Base-by-base conservation (phyloP, 2,113 vertebrate genomes). In the Hippolais icterina region DNA sequence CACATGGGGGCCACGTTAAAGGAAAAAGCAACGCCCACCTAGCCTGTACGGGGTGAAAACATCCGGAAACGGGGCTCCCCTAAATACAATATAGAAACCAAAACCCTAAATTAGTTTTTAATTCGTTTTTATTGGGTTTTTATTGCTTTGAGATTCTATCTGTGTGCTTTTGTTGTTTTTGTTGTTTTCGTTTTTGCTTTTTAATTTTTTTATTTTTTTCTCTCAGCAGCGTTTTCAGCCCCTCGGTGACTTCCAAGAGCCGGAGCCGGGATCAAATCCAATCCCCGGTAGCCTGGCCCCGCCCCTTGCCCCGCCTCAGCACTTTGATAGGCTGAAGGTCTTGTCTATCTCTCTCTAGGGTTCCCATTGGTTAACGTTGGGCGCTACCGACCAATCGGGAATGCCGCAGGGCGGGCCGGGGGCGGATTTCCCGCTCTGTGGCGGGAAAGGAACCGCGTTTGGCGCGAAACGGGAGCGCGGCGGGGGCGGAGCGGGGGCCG, bases 321-420 rank as follows among this genome's bases (percentile, higher is more conserved):
- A 0, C 3, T 2, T 4, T 41, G 79, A 94, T 95, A 68, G 93
- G 95, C 10, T 20, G 4, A 1, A 0, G 0, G 0, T 3, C 2
- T 0, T 4, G 8, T 24, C 4, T 2, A 19, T 93, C 54, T 20
- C 2, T 5, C 0, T 2, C 0, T 4, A 3, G 0, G 6, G 1
- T 0, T 0, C 0, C 44, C 4, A 97, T 94, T 97, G 94, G 95
- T 50, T 49, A 5, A 0, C 0, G 0, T 0, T 0, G 6, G 2
- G 42, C 5, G 0, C 1, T 2, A 0, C 3, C 0, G 20, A 1
- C 96, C 95, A 95, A 94, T 95, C 80, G 49, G 7, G 4, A 33
- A 33, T 22, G 8, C 3, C 2, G 11, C 0, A 4, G 35, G 57
- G 70, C 23, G 54, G 54, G 49, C 2, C 29, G 7, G 28, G 4